A percentile compares a stretch with the other conserved stretches of the same genome.
phyloP scores from a whole-genome alignment of 2,113 vertebrate species.

The Phasianus colchicus region DNA sequence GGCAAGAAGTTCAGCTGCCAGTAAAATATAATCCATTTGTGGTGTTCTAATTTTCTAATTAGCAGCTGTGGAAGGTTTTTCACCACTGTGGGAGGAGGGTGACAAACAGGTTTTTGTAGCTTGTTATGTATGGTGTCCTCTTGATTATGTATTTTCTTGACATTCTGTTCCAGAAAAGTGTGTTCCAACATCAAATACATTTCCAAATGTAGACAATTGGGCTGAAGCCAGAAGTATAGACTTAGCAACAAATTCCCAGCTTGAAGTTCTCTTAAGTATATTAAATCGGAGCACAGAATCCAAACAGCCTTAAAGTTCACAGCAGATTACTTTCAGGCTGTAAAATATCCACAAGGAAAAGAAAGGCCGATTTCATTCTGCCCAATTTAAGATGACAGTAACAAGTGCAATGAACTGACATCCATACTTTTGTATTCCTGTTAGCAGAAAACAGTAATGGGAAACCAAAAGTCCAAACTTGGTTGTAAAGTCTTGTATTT shows the following conservation, averaged over 20 bases:
- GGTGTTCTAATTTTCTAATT: constrained; percentile 79
- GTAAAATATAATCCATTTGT: constrained; percentile 72
- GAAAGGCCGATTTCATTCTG: background rate
- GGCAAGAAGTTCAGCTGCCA: constrained; percentile 60
- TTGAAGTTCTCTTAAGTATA: background rate
- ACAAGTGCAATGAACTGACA: background rate
- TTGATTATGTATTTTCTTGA: constrained; percentile 65
- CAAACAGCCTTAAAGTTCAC: background rate
- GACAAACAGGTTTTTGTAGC: constrained; percentile 71
- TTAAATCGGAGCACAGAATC: background rate
- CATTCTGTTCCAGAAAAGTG: constrained; percentile 51
- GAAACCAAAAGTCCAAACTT: background rate
- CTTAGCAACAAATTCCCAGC: background rate
- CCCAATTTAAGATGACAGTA: background rate
- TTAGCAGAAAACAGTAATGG: background rate
- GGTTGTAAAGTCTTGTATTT: background rate
- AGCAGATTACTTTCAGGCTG: background rate
- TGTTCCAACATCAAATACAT: constrained; percentile 41
- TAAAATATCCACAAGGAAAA: background rate
- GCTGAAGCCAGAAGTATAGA: constrained; percentile 26
- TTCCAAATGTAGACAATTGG: constrained; percentile 33
- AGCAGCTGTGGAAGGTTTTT: constrained; percentile 69
- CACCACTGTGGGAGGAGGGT: constrained; percentile 32
- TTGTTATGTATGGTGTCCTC: constrained; percentile 53
- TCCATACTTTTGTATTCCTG: background rate